phyloP scores from a whole-genome alignment of 2,113 vertebrate species.

The Phrynocephalus versicolor region DNA sequence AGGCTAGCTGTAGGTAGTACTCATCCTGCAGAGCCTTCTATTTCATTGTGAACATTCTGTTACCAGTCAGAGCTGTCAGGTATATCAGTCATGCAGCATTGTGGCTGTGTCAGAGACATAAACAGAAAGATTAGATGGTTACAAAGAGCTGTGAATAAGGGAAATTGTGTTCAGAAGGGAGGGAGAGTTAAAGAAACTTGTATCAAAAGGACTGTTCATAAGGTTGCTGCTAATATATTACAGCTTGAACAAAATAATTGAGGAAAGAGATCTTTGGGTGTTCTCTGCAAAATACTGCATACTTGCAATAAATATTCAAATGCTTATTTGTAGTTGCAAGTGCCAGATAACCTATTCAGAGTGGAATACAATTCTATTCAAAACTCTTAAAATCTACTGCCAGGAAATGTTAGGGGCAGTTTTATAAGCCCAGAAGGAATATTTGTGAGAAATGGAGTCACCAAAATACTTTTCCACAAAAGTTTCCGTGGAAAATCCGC shows the following conservation, averaged over 20 bases:
- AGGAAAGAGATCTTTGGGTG: conserved; percentile 74
- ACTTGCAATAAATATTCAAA: conserved; percentile 78
- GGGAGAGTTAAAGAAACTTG: conserved; percentile 77
- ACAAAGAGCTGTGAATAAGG: conserved; percentile 77
- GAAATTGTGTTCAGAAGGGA: conserved; percentile 72
- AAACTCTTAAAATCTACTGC: conserved; percentile 62
- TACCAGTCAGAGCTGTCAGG: conserved; percentile 77
- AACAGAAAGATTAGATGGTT: conserved; percentile 77
- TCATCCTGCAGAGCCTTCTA: conserved; percentile 70
- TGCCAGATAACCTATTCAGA: conserved; percentile 71
- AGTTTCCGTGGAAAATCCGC: conserved; percentile 60
- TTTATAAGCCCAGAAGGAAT: conserved; percentile 65
- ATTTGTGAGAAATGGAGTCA: conserved; percentile 61
- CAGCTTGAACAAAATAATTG: conserved; percentile 78
- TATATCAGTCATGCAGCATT: conserved; percentile 76
- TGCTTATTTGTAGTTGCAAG: conserved; percentile 72
- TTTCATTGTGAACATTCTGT: conserved; percentile 68
- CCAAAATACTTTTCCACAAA: conserved; percentile 56
- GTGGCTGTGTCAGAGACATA: conserved; percentile 76
- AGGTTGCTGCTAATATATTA: conserved; percentile 79
- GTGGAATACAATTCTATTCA: conserved; percentile 68
- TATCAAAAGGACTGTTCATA: conserved; percentile 76
- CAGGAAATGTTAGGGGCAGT: conserved; percentile 62
- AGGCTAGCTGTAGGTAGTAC: conserved; percentile 67
- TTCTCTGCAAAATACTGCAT: conserved; percentile 66